Conservation (phyloP, 2,888 invertebrate species). For the Carcina quercana region DNA sequence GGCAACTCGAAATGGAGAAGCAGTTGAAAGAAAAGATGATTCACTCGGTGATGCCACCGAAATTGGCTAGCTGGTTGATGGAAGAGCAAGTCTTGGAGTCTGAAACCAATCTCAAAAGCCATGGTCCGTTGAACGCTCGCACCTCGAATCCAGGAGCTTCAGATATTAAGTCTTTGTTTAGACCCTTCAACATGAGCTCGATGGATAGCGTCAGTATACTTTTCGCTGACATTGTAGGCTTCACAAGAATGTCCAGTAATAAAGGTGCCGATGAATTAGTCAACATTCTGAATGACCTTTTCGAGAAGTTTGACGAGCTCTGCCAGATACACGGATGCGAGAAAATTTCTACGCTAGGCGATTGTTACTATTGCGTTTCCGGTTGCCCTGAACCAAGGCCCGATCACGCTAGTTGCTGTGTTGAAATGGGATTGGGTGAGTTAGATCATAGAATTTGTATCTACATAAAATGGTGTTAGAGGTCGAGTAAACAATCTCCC, state of each 20-base stretch:
- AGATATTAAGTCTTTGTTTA: constrained; percentile 88
- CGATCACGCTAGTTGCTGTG: constrained; percentile 96
- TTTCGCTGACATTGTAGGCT: constrained; percentile 98
- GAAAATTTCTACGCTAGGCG: constrained; percentile 96
- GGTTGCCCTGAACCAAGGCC: constrained; percentile 94
- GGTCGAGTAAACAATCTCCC: constrained; percentile 7
- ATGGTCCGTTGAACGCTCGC: constrained; percentile 55
- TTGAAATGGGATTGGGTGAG: constrained; percentile 94
- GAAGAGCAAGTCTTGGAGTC: constrained; percentile 80
- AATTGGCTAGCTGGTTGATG: constrained; percentile 90
- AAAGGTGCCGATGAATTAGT: constrained; percentile 97
- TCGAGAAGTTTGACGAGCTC: constrained; percentile 94
- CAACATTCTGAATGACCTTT: constrained; percentile 95
- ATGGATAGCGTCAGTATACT: constrained; percentile 98
- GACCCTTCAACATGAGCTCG: constrained; percentile 97
- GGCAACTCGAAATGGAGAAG: constrained; percentile 94
- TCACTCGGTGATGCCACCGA: constrained; percentile 97
- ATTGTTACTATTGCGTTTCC: constrained; percentile 96
- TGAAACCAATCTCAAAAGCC: constrained; percentile 69
- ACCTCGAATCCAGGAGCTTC: constrained; percentile 73
- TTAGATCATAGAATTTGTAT: constrained; percentile 11
- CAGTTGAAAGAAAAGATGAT: constrained; percentile 98
- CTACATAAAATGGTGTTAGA: background rate
- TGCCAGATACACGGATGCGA: constrained; percentile 94
- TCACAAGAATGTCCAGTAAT: constrained; percentile 97